Evolutionary conservation across 2,113 vertebrate genomes (phyloP), one percentile per base, ranked within the genome.

Genomic region (Fregata magnificens): DNA sequence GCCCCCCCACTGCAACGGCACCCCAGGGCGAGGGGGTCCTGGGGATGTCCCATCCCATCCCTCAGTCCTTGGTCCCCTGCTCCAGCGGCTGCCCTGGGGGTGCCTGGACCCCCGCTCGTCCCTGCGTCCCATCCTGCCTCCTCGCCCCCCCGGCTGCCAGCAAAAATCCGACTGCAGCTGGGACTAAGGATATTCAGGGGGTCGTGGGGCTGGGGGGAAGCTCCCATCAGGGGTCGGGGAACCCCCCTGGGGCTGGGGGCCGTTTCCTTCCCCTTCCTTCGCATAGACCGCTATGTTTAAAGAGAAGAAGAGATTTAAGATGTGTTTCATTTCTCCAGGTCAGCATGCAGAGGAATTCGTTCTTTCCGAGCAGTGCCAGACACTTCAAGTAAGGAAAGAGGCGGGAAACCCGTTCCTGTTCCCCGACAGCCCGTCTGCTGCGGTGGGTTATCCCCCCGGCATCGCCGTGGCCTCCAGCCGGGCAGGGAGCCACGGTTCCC

Each of bases 251-350:
- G 40, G 50, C 16, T 3, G 15, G 42, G 6, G 16, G 66, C 50
- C 20, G 8, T 26, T 50, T 42, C 31, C 16, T n/a, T 56, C 42
- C 34, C 49, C 42, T 45, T 44, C 56, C 25, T 52, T 63, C 3
- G 1, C 72, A 16, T 2, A 13, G 2, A 6, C 74, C 13, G 3
- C 26, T 53, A 11, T 2, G 0, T 31, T 59, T 36, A 21, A 7
- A 10, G 34, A 42, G 66, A 31, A 49, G 13, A 17, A 17, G 67
- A 21, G 50, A 21, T 32, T 42, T 42, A 59, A 31, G 67, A 58
- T 0, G 16, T 4, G 50, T 66, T 59, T 58, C 28, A 50, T 34
- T 80, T 59, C 58, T 40, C 36, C 16, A 2, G 44, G 52, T 52
- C 52, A 50, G 49, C 6, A 2, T 1, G 7, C 56, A 24, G 65